A percentile compares a stretch with the other conserved stretches of the same genome.
phyloP scores from a whole-genome alignment of 2,888 invertebrate species.

The Eulithis prunata region DNA sequence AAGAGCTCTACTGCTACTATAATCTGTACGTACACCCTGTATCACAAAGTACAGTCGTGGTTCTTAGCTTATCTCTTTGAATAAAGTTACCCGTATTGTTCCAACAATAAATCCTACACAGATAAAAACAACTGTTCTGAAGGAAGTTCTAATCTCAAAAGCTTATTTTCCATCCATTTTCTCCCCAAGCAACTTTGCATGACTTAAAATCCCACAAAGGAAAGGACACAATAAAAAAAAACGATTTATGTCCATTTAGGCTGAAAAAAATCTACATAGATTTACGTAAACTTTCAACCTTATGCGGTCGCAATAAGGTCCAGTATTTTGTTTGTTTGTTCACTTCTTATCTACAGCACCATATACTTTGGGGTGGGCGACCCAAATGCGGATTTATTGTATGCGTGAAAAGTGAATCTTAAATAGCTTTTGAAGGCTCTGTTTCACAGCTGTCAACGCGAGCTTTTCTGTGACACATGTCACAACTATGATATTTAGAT shows the following conservation, averaged over 20 bases:
- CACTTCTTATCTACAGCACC: constrained; percentile 26
- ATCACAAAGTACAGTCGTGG: no score
- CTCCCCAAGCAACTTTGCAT: constrained; percentile 23
- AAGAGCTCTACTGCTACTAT: no score
- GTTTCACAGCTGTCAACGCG: background rate
- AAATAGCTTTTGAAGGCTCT: constrained; percentile 32
- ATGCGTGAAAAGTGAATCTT: constrained; percentile 34
- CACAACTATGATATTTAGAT: no score
- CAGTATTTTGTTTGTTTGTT: constrained; percentile 1
- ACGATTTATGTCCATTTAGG: constrained; percentile 16
- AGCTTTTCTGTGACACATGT: background rate
- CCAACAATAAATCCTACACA: background rate
- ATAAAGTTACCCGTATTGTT: no score
- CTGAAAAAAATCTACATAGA: constrained; percentile 12
- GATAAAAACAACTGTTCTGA: background rate
- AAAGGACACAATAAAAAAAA: constrained; percentile 25
- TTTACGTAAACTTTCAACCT: constrained; percentile 4
- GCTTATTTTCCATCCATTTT: constrained; percentile 24
- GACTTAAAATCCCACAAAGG: constrained; percentile 30
- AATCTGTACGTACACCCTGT: no score
- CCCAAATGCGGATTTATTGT: constrained; percentile 39
- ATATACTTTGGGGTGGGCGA: constrained; percentile 28
- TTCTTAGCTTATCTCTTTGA: no score
- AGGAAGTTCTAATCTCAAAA: constrained; percentile 15
- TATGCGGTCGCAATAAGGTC: constrained; percentile 9